Evolutionary conservation across 2,113 vertebrate genomes (phyloP).

Genomic region (Beaufortia kweichowensis): DNA sequence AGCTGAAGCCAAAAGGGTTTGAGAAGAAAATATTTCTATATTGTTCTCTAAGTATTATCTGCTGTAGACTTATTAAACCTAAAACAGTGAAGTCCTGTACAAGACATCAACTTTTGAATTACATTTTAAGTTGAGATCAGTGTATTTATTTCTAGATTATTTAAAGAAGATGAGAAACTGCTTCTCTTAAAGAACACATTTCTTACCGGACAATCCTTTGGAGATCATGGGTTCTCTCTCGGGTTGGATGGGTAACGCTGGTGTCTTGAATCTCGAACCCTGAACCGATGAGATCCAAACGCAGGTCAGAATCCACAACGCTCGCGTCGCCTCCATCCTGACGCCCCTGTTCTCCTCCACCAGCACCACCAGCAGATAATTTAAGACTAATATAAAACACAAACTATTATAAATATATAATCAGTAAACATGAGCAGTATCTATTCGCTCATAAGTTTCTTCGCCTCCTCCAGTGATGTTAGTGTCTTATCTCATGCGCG

Average conservation of each 20-base stretch:
- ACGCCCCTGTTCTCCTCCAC: background rate
- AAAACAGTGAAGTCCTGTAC: no score
- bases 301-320: constrained; percentile 69
- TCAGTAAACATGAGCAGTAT: background rate
- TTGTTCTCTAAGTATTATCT: no score
- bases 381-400: no score
- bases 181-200: no score
- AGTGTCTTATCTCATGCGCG: constrained; percentile 61
- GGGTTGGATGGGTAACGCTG: constrained; percentile 83
- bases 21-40: no score
- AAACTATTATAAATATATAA: background rate
- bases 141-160: background rate
- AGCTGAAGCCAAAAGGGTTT: no score
- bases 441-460: background rate
- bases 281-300: constrained; percentile 60
- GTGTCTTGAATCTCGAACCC: constrained; percentile 71
- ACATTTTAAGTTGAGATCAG: no score
- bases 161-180: background rate
- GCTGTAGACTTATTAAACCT: no score
- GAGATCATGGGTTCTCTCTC: constrained; percentile 80
- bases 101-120: no score
- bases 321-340: constrained; percentile 65
- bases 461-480: background rate
- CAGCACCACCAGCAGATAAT: background rate
- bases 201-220: constrained; percentile 81